Evolutionary conservation across 2,113 vertebrate species (phyloP), one percentile per base, ranked within the genome.

Genomic region (Periophthalmodon schlosseri): DNA sequence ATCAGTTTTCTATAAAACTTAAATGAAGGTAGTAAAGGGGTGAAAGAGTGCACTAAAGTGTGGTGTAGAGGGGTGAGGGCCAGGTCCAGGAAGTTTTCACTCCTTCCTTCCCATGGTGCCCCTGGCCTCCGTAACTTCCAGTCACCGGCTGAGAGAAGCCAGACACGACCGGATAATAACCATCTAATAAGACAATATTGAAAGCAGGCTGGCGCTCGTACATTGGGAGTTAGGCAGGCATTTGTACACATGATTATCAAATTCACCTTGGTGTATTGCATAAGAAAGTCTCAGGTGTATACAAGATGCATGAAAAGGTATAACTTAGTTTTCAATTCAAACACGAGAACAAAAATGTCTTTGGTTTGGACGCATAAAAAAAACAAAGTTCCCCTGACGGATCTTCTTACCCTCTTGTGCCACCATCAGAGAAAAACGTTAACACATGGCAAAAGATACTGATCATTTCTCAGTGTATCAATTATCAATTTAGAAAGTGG

Each of bases 181-280:
- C 79, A 85, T 76, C 87, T 94, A 94, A 94, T 93, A 94, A 86
- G 91, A 92, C 83, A 75, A 83, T 93, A 94, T 93, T 94, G 91
- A 91, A 94, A 93, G 88, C 93, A 94, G 92, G 84, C 90, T 84
- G 84, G 82, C 46, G 78, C 76, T 85, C 56, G 23, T 58, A 83
- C 70, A 78, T 76, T 76, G 80, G 67, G 68, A 77, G 84, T 70
- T 76, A 81, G 72, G 84, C 73, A 83, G 84, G 56, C 44, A 3
- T 61, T 63, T 69, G 75, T 69, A 15, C 57, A 70, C 50, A 73
- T 46, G 73, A 18, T 61, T 58, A 72, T 68, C 63, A 60, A 49
- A 64, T 70, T 77, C 60, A 57, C 15, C 28, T 56, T 8, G 67
- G 76, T 54, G 68, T 70, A 66, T 23, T 69, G 63, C 70, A 77